phyloP scores from a whole-genome alignment of 2,113 vertebrate genomes.

The Cephalopholis sonnerati region DNA sequence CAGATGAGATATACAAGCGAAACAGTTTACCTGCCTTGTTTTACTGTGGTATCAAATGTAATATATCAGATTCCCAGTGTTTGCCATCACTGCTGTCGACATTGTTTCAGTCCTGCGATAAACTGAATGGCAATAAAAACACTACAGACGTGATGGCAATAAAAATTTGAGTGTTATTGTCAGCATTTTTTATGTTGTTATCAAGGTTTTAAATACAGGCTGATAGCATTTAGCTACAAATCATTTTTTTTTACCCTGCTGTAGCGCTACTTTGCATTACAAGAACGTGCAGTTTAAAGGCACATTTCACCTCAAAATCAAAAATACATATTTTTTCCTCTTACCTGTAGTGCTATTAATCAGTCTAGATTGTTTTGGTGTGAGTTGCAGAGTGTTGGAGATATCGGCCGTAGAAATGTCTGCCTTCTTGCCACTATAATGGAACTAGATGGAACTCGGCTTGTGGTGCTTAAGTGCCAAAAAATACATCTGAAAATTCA shows the following conservation, averaged over 20 bases:
- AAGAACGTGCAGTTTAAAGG: neutral
- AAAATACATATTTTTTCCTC: too few relatives aligned
- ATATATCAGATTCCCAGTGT: conserved; percentile 22
- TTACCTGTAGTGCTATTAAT: too few relatives aligned
- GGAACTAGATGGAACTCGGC: too few relatives aligned
- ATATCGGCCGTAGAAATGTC: too few relatives aligned
- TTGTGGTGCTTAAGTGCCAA: too few relatives aligned
- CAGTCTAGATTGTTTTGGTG: too few relatives aligned
- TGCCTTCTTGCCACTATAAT: too few relatives aligned
- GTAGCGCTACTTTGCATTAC: neutral
- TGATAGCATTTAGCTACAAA: neutral
- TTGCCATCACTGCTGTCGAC: neutral
- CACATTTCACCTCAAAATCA: too few relatives aligned
- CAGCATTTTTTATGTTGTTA: neutral
- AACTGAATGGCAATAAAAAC: neutral
- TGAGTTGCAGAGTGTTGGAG: too few relatives aligned
- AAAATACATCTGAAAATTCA: too few relatives aligned
- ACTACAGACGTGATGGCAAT: neutral
- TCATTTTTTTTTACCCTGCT: neutral
- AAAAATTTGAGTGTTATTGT: neutral
- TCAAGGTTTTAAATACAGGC: neutral
- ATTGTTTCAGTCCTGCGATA: conserved; percentile 5
- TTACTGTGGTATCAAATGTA: conserved; percentile 18
- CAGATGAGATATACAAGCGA: neutral
- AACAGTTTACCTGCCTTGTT: neutral